A percentile compares a stretch with the other conserved stretches of the same genome.
Conservation (phyloP, 2,113 vertebrate species). For the Chamaea fasciata region DNA sequence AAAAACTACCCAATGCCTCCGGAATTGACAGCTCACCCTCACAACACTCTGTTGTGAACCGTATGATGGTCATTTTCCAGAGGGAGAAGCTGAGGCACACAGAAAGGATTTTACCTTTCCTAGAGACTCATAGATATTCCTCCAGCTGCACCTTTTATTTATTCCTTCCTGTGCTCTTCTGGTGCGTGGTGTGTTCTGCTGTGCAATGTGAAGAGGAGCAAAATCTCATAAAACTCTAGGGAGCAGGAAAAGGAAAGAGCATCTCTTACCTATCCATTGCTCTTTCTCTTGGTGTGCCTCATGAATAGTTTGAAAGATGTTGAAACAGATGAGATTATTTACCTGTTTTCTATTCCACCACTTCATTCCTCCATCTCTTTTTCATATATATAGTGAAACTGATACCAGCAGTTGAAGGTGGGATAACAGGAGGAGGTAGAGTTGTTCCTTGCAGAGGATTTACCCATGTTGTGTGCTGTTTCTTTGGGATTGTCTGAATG, state of each 20-base stretch:
- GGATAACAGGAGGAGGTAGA: conserved; percentile 23
- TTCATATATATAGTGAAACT: neutral
- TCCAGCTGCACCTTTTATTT: neutral
- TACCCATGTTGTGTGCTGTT: neutral
- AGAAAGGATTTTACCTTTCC: neutral
- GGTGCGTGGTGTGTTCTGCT: neutral
- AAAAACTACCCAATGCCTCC: neutral
- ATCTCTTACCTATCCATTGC: neutral
- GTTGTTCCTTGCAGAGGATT: neutral
- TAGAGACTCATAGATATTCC: neutral
- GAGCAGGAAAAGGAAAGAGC: neutral
- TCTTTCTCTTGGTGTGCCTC: neutral
- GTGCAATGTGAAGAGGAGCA: neutral
- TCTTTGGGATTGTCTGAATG: neutral
- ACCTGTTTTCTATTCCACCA: neutral
- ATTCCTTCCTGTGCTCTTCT: neutral
- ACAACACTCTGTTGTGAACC: neutral
- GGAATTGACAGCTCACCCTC: neutral
- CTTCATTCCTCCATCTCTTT: neutral
- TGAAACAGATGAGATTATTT: neutral
- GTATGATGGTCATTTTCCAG: neutral
- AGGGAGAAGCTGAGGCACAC: neutral
- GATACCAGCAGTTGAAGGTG: neutral
- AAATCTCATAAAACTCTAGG: neutral
- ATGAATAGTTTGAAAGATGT: neutral